These are phyloP conservation scores for Dicerorhinus sumatrensis DNA, from an alignment of 2,113 vertebrate species.

Conservation along the genomic window DNA sequence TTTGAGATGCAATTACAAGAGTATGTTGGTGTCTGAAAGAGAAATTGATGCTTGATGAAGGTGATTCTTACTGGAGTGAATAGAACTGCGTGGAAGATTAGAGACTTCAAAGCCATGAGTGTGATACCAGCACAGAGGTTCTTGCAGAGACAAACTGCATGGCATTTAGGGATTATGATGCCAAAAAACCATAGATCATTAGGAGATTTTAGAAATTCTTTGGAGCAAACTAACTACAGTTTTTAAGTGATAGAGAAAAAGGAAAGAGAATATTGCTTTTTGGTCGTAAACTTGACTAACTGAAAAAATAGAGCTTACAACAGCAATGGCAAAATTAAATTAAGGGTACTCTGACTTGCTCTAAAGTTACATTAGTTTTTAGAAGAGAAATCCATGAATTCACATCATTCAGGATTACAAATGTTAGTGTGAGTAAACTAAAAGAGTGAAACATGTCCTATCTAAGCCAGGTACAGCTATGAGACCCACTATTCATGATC, in stretches of 20 bases:
- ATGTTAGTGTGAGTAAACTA: background rate
- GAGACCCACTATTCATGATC: background rate
- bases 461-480: background rate
- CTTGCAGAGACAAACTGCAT: background rate
- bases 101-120: background rate
- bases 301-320: background rate
- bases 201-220: conserved; percentile 40
- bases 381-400: background rate
- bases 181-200: background rate
- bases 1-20: conserved; percentile 67
- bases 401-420: background rate
- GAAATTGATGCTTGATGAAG: conserved; percentile 51
- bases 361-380: background rate
- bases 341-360: background rate
- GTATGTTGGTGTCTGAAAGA: conserved; percentile 14
- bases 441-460: background rate
- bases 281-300: conserved; percentile 10
- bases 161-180: background rate
- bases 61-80: conserved; percentile 36
- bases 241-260: background rate
- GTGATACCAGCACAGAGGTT: background rate
- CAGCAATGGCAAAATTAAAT: background rate
- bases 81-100: conserved; percentile 38
- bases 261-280: background rate
- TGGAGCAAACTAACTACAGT: conserved; percentile 34